phyloP scores from a whole-genome alignment of 2,797 vertebrate genomes.

The Periophthalmus magnuspinnatus region DNA sequence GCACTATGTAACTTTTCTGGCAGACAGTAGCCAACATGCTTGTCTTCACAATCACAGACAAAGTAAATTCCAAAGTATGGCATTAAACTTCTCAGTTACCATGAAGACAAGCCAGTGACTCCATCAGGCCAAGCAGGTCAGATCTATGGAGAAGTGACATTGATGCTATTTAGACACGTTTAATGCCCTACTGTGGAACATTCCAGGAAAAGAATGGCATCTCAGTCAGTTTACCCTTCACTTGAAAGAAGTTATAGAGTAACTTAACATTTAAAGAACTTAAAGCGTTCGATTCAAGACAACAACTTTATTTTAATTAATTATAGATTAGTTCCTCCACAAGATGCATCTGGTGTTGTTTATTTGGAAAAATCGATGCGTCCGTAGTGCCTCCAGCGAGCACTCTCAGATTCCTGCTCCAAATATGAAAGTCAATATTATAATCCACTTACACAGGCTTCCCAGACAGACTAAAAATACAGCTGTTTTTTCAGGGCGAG shows the following conservation, averaged over 20 bases:
- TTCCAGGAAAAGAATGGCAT: too few species aligned
- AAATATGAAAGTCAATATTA: slow-evolving; percentile 58
- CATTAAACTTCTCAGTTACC: too few species aligned
- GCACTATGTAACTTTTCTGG: too few species aligned
- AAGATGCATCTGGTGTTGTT: slow-evolving; percentile 28
- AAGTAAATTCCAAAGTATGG: too few species aligned
- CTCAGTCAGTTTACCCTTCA: too few species aligned
- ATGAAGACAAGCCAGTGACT: too few species aligned
- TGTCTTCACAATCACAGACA: too few species aligned
- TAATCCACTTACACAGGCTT: slow-evolving; percentile 48
- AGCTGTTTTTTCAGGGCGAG: slow-evolving; percentile 6
- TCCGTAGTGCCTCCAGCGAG: slow-evolving; percentile 28
- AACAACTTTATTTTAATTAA: neutral
- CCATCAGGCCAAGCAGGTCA: too few species aligned
- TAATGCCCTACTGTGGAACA: neutral
- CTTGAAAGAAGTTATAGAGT: too few species aligned
- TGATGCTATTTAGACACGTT: neutral
- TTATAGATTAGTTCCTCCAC: slow-evolving; percentile 22
- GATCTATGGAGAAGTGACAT: too few species aligned
- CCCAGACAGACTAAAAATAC: slow-evolving; percentile 29
- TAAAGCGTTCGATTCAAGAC: neutral
- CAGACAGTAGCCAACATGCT: too few species aligned
- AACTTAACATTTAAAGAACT: neutral
- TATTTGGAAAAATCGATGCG: slow-evolving; percentile 59
- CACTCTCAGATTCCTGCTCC: slow-evolving; percentile 54